A percentile compares a stretch with the other conserved stretches of the same genome.
Evolutionary conservation across 2,113 vertebrate species (phyloP).

Genomic region (zebrafish (Danio rerio)): GRCz12tu NC_133176.1:15816501-15817000

Average conservation of each 20-base stretch:
- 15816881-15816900: no score
- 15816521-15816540: not conserved
- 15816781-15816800: no score
- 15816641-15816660: not conserved
- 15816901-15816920: no score
- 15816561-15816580: not conserved
- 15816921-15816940: no score
- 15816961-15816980: no score
- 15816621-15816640: not conserved
- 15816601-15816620: not conserved
- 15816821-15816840: not conserved
- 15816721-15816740: not conserved
- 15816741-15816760: not conserved
- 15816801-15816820: not conserved
- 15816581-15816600: not conserved
- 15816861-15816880: no score
- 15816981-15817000: no score
- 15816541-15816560: not conserved
- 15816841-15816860: not conserved
- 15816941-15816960: no score
- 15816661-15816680: not conserved
- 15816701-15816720: not conserved
- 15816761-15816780: not conserved
- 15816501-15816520: not conserved
- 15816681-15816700: not conserved